A percentile compares a stretch with the other conserved stretches of the same genome.
Conservation (phyloP, 2,113 vertebrate genomes). For the Spermophilus dauricus region DNA sequence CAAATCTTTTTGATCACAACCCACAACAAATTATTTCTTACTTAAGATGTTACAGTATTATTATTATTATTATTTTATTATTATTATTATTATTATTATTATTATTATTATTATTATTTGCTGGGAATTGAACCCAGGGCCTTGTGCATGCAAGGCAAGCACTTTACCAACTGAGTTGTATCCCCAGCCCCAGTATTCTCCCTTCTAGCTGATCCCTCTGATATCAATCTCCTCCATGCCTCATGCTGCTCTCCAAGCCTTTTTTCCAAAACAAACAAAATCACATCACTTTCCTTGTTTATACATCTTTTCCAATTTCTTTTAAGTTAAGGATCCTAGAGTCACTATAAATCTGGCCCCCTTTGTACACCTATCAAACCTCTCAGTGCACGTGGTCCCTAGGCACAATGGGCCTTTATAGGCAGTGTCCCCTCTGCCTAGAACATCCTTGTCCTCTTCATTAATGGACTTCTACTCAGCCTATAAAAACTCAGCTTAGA, state of each 20-base stretch:
- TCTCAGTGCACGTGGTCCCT: neutral
- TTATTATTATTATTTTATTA: too few species aligned
- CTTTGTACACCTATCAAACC: neutral
- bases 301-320: neutral
- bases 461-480: neutral
- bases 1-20: too few species aligned
- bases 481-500: neutral
- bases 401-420: neutral
- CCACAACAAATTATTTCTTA: neutral
- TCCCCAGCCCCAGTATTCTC: neutral
- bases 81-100: too few species aligned
- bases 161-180: too few species aligned
- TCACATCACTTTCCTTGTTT: neutral
- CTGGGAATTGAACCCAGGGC: too few species aligned
- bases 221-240: neutral
- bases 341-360: neutral
- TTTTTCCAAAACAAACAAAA: constrained; percentile 42
- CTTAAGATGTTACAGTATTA: neutral
- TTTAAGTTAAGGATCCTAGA: neutral
- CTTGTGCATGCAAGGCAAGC: too few species aligned
- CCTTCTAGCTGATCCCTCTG: neutral
- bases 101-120: too few species aligned
- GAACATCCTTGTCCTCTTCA: neutral
- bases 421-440: neutral
- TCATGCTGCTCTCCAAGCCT: neutral